Evolutionary conservation across 2,888 invertebrate genomes (phyloP).

Genomic region (Drosophila eohydei): DNA sequence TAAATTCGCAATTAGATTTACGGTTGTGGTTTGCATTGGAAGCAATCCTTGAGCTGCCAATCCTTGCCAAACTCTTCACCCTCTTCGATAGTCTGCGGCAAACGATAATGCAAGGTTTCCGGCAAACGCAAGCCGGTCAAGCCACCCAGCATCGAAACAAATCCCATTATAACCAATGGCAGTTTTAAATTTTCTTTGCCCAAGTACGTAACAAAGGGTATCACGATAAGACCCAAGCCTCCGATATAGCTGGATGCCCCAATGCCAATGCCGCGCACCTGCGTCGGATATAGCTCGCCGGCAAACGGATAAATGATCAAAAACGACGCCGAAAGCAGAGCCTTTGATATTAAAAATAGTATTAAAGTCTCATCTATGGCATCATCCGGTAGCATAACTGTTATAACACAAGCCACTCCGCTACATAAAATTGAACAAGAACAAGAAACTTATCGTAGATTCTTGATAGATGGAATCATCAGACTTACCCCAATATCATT

Average conservation of each 20-base stretch:
- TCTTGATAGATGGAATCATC: background rate
- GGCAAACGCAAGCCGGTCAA: constrained; percentile 92
- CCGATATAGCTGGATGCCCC: constrained; percentile 96
- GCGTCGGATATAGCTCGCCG: constrained; percentile 96
- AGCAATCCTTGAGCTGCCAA: constrained; percentile 91
- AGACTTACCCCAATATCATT: constrained; percentile 92
- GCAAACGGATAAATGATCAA: constrained; percentile 96
- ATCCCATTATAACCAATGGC: constrained; percentile 94
- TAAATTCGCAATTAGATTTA: constrained; percentile 76
- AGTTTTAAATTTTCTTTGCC: constrained; percentile 93
- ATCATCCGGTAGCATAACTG: constrained; percentile 92
- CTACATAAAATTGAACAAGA: constrained; percentile 88
- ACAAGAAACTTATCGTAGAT: constrained; percentile 85
- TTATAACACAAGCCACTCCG: constrained; percentile 93
- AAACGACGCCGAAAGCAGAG: constrained; percentile 95
- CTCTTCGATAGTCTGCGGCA: constrained; percentile 95
- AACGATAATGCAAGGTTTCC: constrained; percentile 92
- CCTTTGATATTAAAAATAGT: constrained; percentile 93
- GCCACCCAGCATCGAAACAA: constrained; percentile 92
- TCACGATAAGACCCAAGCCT: constrained; percentile 94
- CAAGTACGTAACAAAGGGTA: constrained; percentile 96
- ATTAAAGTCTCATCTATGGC: constrained; percentile 90
- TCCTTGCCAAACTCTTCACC: constrained; percentile 94
- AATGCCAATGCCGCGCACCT: constrained; percentile 94
- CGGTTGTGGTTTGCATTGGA: constrained; percentile 90